phyloP scores from a whole-genome alignment of 2,888 invertebrate genomes.

The Apamea monoglypha region DNA sequence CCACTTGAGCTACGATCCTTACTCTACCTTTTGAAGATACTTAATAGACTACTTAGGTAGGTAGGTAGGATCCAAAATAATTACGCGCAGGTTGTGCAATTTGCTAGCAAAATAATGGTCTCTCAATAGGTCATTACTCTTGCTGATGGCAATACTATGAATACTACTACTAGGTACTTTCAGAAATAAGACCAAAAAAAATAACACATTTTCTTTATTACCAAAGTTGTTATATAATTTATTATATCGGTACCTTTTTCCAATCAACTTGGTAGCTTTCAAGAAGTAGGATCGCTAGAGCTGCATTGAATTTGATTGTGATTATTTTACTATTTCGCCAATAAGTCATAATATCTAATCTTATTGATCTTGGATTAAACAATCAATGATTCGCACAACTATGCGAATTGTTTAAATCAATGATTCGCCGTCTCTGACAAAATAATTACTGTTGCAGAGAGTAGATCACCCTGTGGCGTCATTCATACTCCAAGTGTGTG shows the following conservation, averaged over 20 bases:
- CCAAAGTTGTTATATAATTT: background rate
- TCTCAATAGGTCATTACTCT: background rate
- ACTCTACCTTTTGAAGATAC: background rate
- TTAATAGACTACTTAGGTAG: background rate
- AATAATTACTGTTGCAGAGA: background rate
- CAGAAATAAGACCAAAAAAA: slow-evolving; percentile 7
- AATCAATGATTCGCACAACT: background rate
- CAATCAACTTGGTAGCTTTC: background rate
- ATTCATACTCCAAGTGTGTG: slow-evolving; percentile 16
- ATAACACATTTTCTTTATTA: background rate
- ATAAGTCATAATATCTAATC: background rate
- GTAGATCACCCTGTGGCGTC: slow-evolving; percentile 16
- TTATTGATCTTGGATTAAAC: background rate
- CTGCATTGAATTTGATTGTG: background rate
- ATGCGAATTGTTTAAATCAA: background rate
- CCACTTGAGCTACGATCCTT: no score
- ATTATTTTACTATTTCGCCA: background rate
- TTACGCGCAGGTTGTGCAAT: background rate
- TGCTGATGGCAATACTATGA: background rate
- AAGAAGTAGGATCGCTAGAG: background rate
- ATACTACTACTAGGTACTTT: background rate
- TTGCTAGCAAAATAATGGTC: background rate
- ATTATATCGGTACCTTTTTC: background rate
- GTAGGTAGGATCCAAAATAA: background rate
- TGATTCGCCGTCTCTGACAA: background rate